Evolutionary conservation across 2,797 vertebrate species (phyloP).

Genomic region (Leuciscus waleckii): DNA sequence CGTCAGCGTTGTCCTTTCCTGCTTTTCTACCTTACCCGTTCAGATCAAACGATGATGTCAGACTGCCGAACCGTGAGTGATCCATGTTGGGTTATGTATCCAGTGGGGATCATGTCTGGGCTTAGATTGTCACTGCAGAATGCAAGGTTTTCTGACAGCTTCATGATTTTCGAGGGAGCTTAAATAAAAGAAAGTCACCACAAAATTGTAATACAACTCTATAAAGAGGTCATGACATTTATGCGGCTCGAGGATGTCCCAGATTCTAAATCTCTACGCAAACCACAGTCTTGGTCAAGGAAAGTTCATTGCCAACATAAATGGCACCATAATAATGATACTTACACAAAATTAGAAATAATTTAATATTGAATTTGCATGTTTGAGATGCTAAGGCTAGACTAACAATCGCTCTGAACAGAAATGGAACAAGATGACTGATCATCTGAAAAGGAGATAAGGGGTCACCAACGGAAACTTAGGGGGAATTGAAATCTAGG

Average conservation of each 20-base stretch:
- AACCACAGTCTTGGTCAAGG: constrained; percentile 42
- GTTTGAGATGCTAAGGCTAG: not conserved
- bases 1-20: constrained; percentile 24
- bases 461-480: constrained; percentile 40
- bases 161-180: not conserved
- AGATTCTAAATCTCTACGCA: constrained; percentile 56
- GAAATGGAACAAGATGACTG: not conserved
- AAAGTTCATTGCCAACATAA: constrained; percentile 16
- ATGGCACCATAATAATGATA: not conserved
- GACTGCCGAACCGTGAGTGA: constrained; percentile 2
- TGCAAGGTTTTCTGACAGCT: constrained; percentile 15
- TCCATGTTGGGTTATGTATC: not conserved
- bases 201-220: constrained; percentile 33
- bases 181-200: constrained; percentile 40
- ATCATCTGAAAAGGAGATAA: not conserved
- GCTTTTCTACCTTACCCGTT: constrained; percentile 14
- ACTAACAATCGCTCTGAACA: not conserved
- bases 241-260: constrained; percentile 50
- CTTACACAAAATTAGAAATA: not conserved
- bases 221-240: constrained; percentile 56
- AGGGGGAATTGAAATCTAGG: constrained; percentile 30
- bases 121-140: not conserved
- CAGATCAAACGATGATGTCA: constrained; percentile 3
- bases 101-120: not conserved
- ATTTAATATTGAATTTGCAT: not conserved